These are phyloP conservation scores for Scomber scombrus DNA, from an alignment of 2,113 vertebrate genomes.

Conservation along the genomic window DNA sequence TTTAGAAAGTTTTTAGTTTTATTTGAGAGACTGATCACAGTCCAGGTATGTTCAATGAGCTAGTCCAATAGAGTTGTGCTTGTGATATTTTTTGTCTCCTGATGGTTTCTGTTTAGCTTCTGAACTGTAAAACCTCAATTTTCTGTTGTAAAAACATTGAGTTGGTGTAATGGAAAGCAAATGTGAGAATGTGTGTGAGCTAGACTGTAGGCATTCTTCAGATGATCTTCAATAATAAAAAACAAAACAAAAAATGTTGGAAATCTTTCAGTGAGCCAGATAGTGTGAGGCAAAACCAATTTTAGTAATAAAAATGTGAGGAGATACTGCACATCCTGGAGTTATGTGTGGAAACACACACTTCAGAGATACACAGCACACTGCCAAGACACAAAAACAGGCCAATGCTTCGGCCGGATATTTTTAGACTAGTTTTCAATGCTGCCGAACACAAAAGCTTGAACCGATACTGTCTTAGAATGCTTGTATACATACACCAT, in stretches of 20 bases:
- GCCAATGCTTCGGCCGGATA: neutral
- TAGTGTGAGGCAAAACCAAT: conserved; percentile 4
- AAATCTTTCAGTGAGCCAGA: neutral
- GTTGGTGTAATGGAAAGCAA: conserved; percentile 35
- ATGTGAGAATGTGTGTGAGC: conserved; percentile 22
- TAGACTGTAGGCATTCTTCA: conserved; percentile 23
- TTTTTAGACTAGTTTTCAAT: conserved; percentile 3
- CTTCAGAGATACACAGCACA: neutral
- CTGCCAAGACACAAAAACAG: conserved; percentile 7
- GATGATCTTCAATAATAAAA: conserved; percentile 28
- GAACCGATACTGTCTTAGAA: neutral
- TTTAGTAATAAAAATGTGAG: conserved; percentile 6
- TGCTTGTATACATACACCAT: neutral
- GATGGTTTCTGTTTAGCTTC: conserved; percentile 24
- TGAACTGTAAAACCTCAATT: conserved; percentile 1
- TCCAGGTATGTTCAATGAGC: too few species aligned
- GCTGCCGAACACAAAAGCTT: conserved; percentile 2
- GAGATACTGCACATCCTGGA: conserved; percentile 11
- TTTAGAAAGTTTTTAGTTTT: too few species aligned
- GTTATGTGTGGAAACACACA: conserved; percentile 3
- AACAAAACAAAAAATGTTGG: neutral
- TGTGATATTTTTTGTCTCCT: neutral
- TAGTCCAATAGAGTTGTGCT: neutral
- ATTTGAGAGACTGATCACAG: too few species aligned
- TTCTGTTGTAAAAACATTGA: conserved; percentile 7